Evolutionary conservation across 2,113 vertebrate genomes (phyloP), one percentile per base, ranked within the genome.

Genomic region (Macroglossus sobrinus): DNA sequence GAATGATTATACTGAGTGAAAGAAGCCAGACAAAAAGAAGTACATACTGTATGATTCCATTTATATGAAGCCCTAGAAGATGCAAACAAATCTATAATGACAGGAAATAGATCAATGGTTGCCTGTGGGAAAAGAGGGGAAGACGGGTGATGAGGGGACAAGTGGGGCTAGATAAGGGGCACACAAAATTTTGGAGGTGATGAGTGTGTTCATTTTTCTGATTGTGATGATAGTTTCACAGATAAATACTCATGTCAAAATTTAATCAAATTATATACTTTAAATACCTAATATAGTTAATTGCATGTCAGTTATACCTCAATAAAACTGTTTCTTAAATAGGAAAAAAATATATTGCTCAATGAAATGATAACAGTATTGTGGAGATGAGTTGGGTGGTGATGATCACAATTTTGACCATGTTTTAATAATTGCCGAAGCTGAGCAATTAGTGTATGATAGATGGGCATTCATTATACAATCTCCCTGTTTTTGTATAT

Each of bases 11-110:
- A n/a, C 24, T 92, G 13, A 55, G 7, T 90, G 24, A 91, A 94
- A 95, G 55, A 92, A 94, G 7, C 63, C 3, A 92, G 53, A 57
- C 26, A 87, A 92, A 96, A 96, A n/a, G 19, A 89, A 76, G 18
- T 84, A 71, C 6, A 38, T 88, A 19, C n/a, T 76, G 0, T 90
- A 69, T 35, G 15, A 87, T 61, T 95, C 26, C 10, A 33, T 95
- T 79, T 84, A 40, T 47, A 4, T 76, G 66, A 93, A 88, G 43
- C 68, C 40, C 55, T 76, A 71, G 91, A 93, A 88, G 79, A 84
- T 84, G 11, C 26, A 85, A 74, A 57, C 26, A 72, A 57, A 69
- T 47, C 24, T 72, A 2, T 68, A 43, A 43, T 95, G 66, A 69
- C 21, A 87, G 33, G 26, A 72, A 28, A 43, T 81, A 38, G 14